Percentiles rank a stretch among this genome's conserved stretches.
phyloP scores from a whole-genome alignment of 2,888 invertebrate genomes.

The Pediacus dermestoides region DNA sequence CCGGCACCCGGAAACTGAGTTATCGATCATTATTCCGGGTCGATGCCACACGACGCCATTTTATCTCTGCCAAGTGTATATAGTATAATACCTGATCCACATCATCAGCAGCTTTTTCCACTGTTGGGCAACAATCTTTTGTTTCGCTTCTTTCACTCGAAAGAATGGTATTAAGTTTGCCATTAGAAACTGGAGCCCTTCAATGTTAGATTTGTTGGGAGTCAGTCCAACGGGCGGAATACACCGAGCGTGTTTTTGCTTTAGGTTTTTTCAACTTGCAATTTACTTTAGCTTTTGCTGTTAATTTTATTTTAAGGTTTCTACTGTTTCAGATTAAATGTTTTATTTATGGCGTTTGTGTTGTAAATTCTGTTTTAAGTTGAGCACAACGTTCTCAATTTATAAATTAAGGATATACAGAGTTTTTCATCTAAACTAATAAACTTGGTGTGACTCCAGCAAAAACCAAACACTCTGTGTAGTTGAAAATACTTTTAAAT shows the following conservation, averaged over 20 bases:
- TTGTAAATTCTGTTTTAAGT: too few species aligned
- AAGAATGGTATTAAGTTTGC: conserved; percentile 6
- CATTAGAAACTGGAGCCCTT: too few species aligned
- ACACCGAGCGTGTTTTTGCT: too few species aligned
- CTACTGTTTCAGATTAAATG: conserved; percentile 4
- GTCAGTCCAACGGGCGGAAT: too few species aligned
- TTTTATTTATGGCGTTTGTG: conserved; percentile 9
- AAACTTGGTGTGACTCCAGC: too few species aligned
- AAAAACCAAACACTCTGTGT: too few species aligned
- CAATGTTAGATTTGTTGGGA: too few species aligned
- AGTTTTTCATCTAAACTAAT: too few species aligned
- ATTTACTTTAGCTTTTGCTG: conserved; percentile 3
- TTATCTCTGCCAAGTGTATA: conserved; percentile 4
- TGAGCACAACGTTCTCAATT: too few species aligned
- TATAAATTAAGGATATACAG: too few species aligned
- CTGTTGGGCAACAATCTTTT: conserved; percentile 5
- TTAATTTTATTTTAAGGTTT: conserved; percentile 7
- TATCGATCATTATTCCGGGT: conserved; percentile 23
- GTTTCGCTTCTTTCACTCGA: conserved; percentile 2
- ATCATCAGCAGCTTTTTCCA: background rate
- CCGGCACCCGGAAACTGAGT: conserved; percentile 8
- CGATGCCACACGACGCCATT: conserved; percentile 14
- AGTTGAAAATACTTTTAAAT: too few species aligned
- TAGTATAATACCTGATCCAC: conserved; percentile 5
- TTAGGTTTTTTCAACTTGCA: background rate